phyloP scores from a whole-genome alignment of 2,113 vertebrate genomes.

The Odontophorus gujanensis region DNA sequence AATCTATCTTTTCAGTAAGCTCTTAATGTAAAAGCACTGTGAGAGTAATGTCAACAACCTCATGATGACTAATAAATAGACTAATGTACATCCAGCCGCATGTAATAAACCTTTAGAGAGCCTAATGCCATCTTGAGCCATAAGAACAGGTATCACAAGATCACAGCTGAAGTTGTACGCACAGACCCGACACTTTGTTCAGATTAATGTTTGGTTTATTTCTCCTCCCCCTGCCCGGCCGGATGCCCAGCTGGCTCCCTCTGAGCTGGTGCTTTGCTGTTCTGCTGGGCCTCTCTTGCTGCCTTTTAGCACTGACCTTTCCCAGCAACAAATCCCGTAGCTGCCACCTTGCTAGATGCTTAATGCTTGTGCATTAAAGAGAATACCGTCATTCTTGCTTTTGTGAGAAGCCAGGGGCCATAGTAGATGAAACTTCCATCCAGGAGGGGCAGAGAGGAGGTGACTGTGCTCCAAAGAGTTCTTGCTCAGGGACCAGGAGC shows the following conservation, averaged over 20 bases:
- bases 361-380: not conserved
- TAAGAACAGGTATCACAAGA: slow-evolving; percentile 38
- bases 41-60: slow-evolving; percentile 66
- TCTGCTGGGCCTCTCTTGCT: not conserved
- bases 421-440: not conserved
- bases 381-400: not conserved
- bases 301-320: not conserved
- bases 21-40: slow-evolving; percentile 57
- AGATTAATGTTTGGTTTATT: slow-evolving; percentile 1
- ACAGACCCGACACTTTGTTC: not conserved
- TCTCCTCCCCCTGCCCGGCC: not conserved
- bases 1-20: slow-evolving; percentile 56
- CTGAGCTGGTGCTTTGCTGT: not conserved
- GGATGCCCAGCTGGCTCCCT: not conserved
- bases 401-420: not conserved
- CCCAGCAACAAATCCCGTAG: not conserved
- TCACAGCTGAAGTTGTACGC: not conserved
- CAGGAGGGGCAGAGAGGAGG: not conserved
- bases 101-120: slow-evolving; percentile 52
- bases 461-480: not conserved
- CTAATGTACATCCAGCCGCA: slow-evolving; percentile 51
- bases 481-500: not conserved
- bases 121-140: slow-evolving; percentile 21
- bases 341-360: not conserved
- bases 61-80: slow-evolving; percentile 62